phyloP scores from a whole-genome alignment of 2,888 invertebrate genomes.

The Ennomos erosarius region DNA sequence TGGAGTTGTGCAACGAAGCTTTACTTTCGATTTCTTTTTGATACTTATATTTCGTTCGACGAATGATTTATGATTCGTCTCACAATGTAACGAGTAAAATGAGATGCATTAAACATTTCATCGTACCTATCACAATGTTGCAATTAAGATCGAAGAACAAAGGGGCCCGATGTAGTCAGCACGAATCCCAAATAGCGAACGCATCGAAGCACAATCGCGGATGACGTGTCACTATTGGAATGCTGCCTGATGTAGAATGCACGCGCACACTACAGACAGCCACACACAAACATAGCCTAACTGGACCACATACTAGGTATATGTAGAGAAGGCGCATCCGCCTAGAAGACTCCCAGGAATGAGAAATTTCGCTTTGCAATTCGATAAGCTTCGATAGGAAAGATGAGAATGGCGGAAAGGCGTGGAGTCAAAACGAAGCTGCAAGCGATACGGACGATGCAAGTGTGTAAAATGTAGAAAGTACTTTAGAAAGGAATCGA shows the following conservation, averaged over 20 bases:
- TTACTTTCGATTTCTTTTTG: constrained; percentile 68
- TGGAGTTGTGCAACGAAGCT: constrained; percentile 65
- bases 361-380: constrained; percentile 57
- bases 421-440: constrained; percentile 63
- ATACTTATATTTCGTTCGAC: constrained; percentile 54
- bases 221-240: constrained; percentile 76
- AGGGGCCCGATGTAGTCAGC: constrained; percentile 53
- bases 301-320: constrained; percentile 56
- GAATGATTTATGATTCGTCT: constrained; percentile 51
- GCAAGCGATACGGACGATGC: constrained; percentile 52
- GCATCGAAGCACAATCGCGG: constrained; percentile 65
- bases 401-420: constrained; percentile 64
- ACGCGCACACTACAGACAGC: constrained; percentile 61
- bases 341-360: constrained; percentile 42
- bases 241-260: constrained; percentile 76
- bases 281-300: constrained; percentile 57
- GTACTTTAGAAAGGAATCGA: constrained; percentile 84
- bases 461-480: constrained; percentile 76
- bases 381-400: constrained; percentile 54
- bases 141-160: constrained; percentile 57
- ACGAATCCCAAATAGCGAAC: constrained; percentile 63
- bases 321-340: constrained; percentile 58
- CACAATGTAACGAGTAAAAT: constrained; percentile 47
- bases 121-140: constrained; percentile 45
- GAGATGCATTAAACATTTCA: constrained; percentile 46